Evolutionary conservation across 2,797 vertebrate species (phyloP).

Genomic region (Lacerta agilis): DNA sequence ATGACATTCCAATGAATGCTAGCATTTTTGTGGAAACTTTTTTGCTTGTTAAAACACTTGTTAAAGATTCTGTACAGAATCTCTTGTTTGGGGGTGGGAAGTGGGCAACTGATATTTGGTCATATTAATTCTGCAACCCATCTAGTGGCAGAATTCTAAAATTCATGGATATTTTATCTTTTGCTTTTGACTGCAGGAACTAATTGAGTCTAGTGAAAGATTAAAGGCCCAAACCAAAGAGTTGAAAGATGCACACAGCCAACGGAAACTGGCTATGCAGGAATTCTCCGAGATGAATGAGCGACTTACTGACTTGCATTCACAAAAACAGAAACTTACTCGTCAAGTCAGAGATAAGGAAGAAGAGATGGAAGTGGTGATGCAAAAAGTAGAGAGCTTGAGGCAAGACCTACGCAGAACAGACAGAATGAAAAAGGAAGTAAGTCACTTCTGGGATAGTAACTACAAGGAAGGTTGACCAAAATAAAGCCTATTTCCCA

Average conservation of each 20-base stretch:
- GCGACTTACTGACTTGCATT: slow-evolving; percentile 93
- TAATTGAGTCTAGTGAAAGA: slow-evolving; percentile 84
- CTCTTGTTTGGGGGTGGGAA: slow-evolving; percentile 48
- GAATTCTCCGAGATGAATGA: slow-evolving; percentile 98
- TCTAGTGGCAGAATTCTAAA: slow-evolving; percentile 54
- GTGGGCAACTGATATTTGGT: slow-evolving; percentile 33
- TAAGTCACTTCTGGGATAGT: slow-evolving; percentile 77
- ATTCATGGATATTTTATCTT: slow-evolving; percentile 76
- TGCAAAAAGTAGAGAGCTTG: slow-evolving; percentile 92
- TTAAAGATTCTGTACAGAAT: neutral
- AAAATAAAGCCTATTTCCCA: slow-evolving; percentile 20
- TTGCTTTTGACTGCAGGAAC: slow-evolving; percentile 83
- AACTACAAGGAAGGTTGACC: slow-evolving; percentile 56
- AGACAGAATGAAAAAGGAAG: slow-evolving; percentile 96
- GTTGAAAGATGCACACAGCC: slow-evolving; percentile 96
- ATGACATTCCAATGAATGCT: slow-evolving; percentile 8
- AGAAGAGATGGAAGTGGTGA: slow-evolving; percentile 93
- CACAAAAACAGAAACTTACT: slow-evolving; percentile 92
- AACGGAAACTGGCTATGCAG: slow-evolving; percentile 95
- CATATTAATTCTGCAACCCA: slow-evolving; percentile 33
- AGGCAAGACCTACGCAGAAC: slow-evolving; percentile 95
- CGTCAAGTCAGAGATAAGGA: slow-evolving; percentile 97
- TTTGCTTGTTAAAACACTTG: neutral
- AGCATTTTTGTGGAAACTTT: neutral
- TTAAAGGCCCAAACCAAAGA: slow-evolving; percentile 94